Evolutionary conservation across 2,888 invertebrate species (phyloP), one percentile per base, ranked within the genome.

Genomic region (Latheticus oryzae): DNA sequence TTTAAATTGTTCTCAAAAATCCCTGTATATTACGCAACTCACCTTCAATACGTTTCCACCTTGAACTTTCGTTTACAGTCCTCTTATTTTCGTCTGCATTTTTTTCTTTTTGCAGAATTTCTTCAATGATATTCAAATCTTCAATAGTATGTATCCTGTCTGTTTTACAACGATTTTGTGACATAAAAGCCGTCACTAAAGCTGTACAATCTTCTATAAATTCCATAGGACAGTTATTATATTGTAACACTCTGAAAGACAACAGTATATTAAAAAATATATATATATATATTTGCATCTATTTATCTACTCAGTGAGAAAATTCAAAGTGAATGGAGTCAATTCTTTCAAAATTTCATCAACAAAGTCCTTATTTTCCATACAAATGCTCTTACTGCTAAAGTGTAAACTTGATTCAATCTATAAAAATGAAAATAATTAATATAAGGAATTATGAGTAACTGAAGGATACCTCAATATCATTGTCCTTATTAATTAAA

Each of bases 1-100:
- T n/a, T n/a, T n/a, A n/a, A n/a, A n/a, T n/a, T n/a, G n/a, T n/a
- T n/a, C n/a, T n/a, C n/a, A n/a, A n/a, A n/a, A n/a, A n/a, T n/a
- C n/a, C n/a, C n/a, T n/a, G n/a, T n/a, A n/a, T n/a, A n/a, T n/a
- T n/a, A n/a, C n/a, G n/a, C n/a, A n/a, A n/a, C n/a, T n/a, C n/a
- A 63, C 65, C 63, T 59, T 62, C 45, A 48, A 67, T 58, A 52
- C 43, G 51, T 21, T 5, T 58, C 66, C 68, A 66, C 24, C 58
- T 53, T 28, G n/a, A 47, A 11, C 30, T 12, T 43, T 15, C 21
- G 37, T 23, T 2, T n/a, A 13, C 5, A 17, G 5, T 42, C 21
- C 15, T 23, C 21, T n/a, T 42, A 26, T 11, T 47, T n/a, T 16
- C n/a, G n/a, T n/a, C n/a, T n/a, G n/a, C 9, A 17, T 11, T 16